phyloP scores from a whole-genome alignment of 2,888 invertebrate species.

The Drosophila kuntzei region DNA sequence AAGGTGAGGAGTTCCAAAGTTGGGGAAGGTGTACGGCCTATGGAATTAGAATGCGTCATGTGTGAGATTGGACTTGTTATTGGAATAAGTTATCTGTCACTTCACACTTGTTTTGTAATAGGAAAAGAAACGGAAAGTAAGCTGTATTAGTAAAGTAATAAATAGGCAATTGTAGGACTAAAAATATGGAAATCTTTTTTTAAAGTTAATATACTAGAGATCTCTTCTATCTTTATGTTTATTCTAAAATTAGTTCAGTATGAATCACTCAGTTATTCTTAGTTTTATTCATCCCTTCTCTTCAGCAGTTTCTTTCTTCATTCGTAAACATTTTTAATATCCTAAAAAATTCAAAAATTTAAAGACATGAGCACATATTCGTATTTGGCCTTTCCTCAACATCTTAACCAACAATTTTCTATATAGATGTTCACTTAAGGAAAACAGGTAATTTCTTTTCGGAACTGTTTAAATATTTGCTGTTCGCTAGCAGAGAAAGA shows the following conservation, averaged over 20 bases:
- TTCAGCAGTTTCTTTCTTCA: too few relatives aligned
- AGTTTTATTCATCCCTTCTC: too few relatives aligned
- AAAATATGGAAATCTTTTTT: neutral
- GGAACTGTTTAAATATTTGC: slow-evolving; percentile 24
- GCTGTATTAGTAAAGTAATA: neutral
- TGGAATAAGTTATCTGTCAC: slow-evolving; percentile 31
- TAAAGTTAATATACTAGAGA: neutral
- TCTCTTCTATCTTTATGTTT: too few relatives aligned
- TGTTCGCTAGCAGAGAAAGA: neutral
- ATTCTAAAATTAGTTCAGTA: too few relatives aligned
- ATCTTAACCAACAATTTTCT: neutral
- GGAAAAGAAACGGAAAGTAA: neutral
- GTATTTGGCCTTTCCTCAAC: neutral
- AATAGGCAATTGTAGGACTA: neutral
- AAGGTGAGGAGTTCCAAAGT: neutral
- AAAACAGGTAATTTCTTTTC: slow-evolving; percentile 21
- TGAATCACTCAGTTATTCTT: too few relatives aligned
- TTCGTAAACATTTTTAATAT: too few relatives aligned
- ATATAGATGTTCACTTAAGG: neutral
- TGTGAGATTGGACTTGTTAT: slow-evolving; percentile 15
- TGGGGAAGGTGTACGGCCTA: slow-evolving; percentile 8
- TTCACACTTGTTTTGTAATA: slow-evolving; percentile 20
- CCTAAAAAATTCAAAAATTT: neutral
- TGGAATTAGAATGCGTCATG: slow-evolving; percentile 20
- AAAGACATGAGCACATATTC: neutral